A percentile compares a stretch with the other conserved stretches of the same genome.
These are phyloP conservation scores for Leucoptera coffeella DNA, from an alignment of 2,888 invertebrate species.

Conservation along the genomic window DNA sequence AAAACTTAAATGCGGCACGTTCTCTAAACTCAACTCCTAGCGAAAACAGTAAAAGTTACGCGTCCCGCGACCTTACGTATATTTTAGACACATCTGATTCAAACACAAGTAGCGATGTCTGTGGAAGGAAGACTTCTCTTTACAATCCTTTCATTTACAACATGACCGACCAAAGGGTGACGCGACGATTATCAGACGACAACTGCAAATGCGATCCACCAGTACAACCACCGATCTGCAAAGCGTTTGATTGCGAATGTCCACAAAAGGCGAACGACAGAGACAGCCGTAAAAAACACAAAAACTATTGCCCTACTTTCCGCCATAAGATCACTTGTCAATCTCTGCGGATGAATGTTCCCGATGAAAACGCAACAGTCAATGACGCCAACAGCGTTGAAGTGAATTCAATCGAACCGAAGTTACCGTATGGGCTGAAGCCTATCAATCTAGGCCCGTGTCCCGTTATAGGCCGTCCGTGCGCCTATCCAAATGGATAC, in stretches of 20 bases:
- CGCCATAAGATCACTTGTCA: constrained; percentile 31
- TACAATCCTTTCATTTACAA: too few species aligned
- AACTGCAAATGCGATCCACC: constrained; percentile 33
- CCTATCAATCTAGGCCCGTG: constrained; percentile 40
- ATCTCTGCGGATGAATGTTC: constrained; percentile 17
- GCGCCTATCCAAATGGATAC: constrained; percentile 35
- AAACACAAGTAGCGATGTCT: too few species aligned
- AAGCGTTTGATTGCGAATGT: constrained; percentile 36
- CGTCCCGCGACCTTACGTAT: too few species aligned
- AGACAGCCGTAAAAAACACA: constrained; percentile 23
- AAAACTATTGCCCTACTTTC: constrained; percentile 30
- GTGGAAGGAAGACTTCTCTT: too few species aligned
- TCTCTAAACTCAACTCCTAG: too few species aligned
- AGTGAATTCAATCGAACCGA: constrained; percentile 28
- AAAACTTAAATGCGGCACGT: too few species aligned
- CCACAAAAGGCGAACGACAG: constrained; percentile 17
- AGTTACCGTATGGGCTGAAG: constrained; percentile 36
- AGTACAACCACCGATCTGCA: constrained; percentile 28
- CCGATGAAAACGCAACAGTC: constrained; percentile 14
- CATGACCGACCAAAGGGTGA: too few species aligned
- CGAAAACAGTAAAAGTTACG: too few species aligned
- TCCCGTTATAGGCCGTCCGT: constrained; percentile 37
- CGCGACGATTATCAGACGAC: constrained; percentile 19
- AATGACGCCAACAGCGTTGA: constrained; percentile 21
- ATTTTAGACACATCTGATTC: too few species aligned